Conservation (phyloP, 2,888 invertebrate species). For the Lissonota sp. region DNA sequence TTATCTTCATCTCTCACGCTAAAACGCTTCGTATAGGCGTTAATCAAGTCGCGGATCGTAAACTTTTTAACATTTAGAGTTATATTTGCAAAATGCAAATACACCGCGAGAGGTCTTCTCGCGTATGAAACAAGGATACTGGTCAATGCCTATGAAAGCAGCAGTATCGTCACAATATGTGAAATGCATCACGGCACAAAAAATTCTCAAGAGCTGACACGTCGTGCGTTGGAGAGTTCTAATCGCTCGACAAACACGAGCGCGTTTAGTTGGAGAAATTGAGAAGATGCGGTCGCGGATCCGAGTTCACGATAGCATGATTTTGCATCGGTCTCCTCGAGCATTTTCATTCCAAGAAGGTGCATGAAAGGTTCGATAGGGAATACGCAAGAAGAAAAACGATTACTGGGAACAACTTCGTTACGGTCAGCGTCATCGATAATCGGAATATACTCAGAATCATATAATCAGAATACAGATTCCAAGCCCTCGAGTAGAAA, state of each 20-base stretch:
- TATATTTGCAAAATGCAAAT: conserved; percentile 37
- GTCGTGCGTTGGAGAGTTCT: conserved; percentile 5
- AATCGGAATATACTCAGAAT: neutral
- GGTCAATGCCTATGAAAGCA: neutral
- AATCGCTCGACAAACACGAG: conserved; percentile 50
- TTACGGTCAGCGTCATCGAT: conserved; percentile 18
- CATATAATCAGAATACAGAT: too few relatives aligned
- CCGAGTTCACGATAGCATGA: neutral
- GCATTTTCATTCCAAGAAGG: conserved; percentile 5
- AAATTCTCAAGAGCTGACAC: conserved; percentile 15
- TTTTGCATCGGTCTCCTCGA: neutral
- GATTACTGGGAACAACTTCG: conserved; percentile 5
- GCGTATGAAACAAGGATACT: neutral
- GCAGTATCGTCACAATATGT: neutral
- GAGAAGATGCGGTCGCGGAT: neutral
- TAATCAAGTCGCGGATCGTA: conserved; percentile 35
- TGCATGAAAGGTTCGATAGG: neutral
- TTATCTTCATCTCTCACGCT: neutral
- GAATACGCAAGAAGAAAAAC: neutral
- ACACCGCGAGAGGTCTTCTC: neutral
- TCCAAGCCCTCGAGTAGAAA: neutral
- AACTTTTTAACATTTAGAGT: conserved; percentile 24
- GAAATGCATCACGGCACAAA: conserved; percentile 20
- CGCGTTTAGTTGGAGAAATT: conserved; percentile 25
- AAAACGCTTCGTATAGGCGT: neutral